Percentiles rank a stretch among this genome's conserved stretches.
Evolutionary conservation across 2,888 invertebrate genomes (phyloP).

Genomic region (Erebia ligea): DNA sequence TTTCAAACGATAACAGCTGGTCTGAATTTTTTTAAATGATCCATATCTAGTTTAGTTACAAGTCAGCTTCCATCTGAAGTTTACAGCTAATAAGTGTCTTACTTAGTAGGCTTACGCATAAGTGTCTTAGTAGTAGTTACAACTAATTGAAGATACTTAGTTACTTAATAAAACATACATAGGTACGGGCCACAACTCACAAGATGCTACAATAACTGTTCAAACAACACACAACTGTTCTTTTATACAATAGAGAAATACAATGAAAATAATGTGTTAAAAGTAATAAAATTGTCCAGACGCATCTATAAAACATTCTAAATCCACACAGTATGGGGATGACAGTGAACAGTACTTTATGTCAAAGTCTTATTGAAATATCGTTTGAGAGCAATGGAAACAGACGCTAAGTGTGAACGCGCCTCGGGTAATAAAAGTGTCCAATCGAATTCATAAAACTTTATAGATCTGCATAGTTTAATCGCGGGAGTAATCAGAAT

Average conservation of each 20-base stretch:
- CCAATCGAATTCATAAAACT: slow-evolving; percentile 64
- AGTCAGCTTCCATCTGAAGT: too few species aligned
- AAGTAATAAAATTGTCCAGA: slow-evolving; percentile 7
- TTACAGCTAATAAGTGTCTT: too few species aligned
- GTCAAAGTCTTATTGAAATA: slow-evolving; percentile 14
- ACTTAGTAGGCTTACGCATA: too few species aligned
- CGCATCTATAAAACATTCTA: slow-evolving; percentile 10
- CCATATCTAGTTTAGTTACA: too few species aligned
- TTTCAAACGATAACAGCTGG: too few species aligned
- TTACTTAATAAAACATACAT: not conserved
- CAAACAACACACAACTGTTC: too few species aligned
- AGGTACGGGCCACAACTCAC: too few species aligned
- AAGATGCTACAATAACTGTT: not conserved
- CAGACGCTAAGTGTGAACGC: slow-evolving; percentile 40
- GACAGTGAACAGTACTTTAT: slow-evolving; percentile 2
- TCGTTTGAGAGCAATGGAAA: slow-evolving; percentile 26
- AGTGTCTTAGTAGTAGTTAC: too few species aligned
- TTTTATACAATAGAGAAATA: too few species aligned
- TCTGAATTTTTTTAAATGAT: too few species aligned
- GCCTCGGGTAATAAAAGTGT: slow-evolving; percentile 61
- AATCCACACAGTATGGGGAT: slow-evolving; percentile 4
- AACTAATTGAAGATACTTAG: too few species aligned
- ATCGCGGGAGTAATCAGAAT: slow-evolving; percentile 41
- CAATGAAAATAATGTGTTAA: not conserved
- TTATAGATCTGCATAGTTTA: slow-evolving; percentile 57